Conservation (phyloP, 2,888 invertebrate species). For the Globia sparganii region DNA sequence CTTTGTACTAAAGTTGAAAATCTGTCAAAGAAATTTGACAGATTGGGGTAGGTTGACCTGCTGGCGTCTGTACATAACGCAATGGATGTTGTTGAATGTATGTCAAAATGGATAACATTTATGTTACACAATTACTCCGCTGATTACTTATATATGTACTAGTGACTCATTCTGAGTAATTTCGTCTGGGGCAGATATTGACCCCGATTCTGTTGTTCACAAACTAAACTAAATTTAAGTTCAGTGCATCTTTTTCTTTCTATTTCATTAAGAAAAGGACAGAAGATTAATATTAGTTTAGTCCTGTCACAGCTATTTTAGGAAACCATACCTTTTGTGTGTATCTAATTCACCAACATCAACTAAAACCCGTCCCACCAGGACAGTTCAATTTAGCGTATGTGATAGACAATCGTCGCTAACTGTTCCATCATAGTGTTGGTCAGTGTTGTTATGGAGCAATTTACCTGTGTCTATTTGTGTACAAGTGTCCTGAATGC, state of each 20-base stretch:
- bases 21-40: no score
- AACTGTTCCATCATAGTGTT: conserved; percentile 77
- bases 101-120: neutral
- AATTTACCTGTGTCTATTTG: conserved; percentile 66
- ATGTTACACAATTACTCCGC: neutral
- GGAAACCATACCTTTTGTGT: neutral
- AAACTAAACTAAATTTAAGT: no score
- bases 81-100: neutral
- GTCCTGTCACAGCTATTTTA: no score
- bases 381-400: conserved; percentile 79
- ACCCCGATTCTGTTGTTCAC: no score
- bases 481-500: conserved; percentile 54
- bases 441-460: conserved; percentile 66
- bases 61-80: no score
- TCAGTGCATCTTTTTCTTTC: no score
- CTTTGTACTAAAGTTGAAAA: no score
- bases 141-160: neutral
- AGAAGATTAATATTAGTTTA: no score
- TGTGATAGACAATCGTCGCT: conserved; percentile 76
- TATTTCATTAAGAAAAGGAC: no score
- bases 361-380: conserved; percentile 48
- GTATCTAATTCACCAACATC: conserved; percentile 6
- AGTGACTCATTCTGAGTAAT: neutral
- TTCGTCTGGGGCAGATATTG: neutral
- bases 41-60: no score